These are phyloP conservation scores for Hyalella azteca DNA, from an alignment of 2,888 invertebrate species.

Conservation along the genomic window DNA sequence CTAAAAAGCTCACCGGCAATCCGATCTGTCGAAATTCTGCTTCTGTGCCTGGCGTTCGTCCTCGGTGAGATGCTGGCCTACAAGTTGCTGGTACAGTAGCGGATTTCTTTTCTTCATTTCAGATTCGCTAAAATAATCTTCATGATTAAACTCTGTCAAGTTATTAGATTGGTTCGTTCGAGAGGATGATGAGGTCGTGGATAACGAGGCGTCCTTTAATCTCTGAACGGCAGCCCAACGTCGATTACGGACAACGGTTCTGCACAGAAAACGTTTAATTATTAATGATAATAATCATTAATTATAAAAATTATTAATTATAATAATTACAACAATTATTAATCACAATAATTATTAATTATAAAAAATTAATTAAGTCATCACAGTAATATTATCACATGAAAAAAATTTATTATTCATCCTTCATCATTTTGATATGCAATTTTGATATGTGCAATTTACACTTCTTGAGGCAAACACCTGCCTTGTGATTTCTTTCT, in stretches of 20 bases:
- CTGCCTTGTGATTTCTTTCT: too few species aligned
- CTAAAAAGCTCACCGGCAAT: constrained; percentile 44
- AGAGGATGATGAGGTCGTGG: neutral
- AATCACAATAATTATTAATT: too few species aligned
- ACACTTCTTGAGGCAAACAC: too few species aligned
- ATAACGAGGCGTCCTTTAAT: constrained; percentile 58
- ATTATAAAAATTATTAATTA: too few species aligned
- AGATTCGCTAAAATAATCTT: constrained; percentile 84
- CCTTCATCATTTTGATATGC: too few species aligned
- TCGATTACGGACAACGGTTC: constrained; percentile 75
- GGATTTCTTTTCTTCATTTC: constrained; percentile 95
- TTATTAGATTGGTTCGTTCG: neutral
- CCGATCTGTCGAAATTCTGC: constrained; percentile 19
- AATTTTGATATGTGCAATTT: too few species aligned
- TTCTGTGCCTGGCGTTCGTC: constrained; percentile 70
- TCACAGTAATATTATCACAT: too few species aligned
- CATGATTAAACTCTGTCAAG: constrained; percentile 62
- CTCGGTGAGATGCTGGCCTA: constrained; percentile 83
- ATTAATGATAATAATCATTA: too few species aligned
- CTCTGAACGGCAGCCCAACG: constrained; percentile 81
- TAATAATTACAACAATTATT: too few species aligned
- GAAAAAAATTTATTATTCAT: too few species aligned
- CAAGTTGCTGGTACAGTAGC: constrained; percentile 83
- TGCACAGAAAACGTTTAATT: constrained; percentile 59
- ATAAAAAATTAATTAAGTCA: too few species aligned